Base-by-base conservation (phyloP, 2,797 vertebrate genomes). In the Poeciliopsis gracilis region DNA sequence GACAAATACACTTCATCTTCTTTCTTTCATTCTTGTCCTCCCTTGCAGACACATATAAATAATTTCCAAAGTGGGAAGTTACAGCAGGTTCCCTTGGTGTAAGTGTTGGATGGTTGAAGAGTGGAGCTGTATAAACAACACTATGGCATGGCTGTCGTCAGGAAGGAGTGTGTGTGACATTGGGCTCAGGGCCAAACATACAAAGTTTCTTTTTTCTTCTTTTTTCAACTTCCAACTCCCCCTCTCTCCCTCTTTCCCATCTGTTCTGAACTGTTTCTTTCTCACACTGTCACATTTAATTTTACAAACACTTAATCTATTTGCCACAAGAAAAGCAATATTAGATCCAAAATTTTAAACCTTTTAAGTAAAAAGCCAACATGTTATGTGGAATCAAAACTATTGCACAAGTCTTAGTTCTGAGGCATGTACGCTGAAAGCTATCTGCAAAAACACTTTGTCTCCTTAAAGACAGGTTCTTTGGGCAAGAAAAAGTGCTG, bases 91-190 rank as follows among this genome's bases (percentile, higher is more conserved):
- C 71, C 67, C 78, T 25, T 41, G 79, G 83, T 84, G 82, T 72
- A 81, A 82, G 82, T 70, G 76, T 33, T 75, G 87, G 79, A 88
- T 57, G 87, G 89, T 43, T 75, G 78, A 81, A 73, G 82, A 84
- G 83, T 71, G 71, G 82, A 82, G 83, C 79, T 69, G 87, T 92
- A 88, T 95, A 95, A 95, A 95, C 93, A 92, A 59, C 15, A 57
- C 83, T 75, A 72, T 90, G 92, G 91, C 91, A 91, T 94, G 94
- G 93, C 86, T 91, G 94, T 90, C 90, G 90, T 95, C 93, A 95
- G 93, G 91, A 94, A 93, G 88, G 80, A 63, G 63, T 88, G 85
- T 94, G 92, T 94, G 92, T 95, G 94, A 95, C 94, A 94, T 88
- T 86, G 82, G 91, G 92, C 93, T 88, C 82, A 8, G 71, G 77